Base-by-base conservation (phyloP, 2,113 vertebrate species). In the Brienomyrus brachyistius region DNA sequence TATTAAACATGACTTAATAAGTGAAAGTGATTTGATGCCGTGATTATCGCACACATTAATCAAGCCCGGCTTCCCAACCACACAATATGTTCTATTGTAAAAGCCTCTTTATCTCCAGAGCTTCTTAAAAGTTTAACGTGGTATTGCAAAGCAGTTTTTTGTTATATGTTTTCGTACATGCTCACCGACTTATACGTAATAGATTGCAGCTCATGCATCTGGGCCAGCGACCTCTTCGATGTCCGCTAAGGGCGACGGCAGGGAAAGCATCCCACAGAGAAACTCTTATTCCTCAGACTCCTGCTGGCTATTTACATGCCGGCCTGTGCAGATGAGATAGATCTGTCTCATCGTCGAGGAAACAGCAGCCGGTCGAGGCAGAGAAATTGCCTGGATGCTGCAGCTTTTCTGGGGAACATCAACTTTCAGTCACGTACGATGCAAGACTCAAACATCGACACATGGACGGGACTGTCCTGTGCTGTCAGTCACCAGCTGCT, bases 1-100 rank as follows among this genome's bases (percentile, higher is more conserved):
- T 98, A 99, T 99, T 98, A 99, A 98, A 98, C 97, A 97, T 97
- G 97, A 98, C 97, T 98, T 99, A 99, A 99, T 99, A 99, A 98
- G 97, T 97, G 98, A 98, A 97, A 99, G 98, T 98, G 98, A 98
- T 98, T 98, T 99, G 97, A 98, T 98, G 97, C 92, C 93, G 97
- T 97, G 98, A 98, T 99, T 97, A 99, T 99, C 97, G 93, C 94
- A 95, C 86, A 95, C 97, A 98, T 99, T 98, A 98, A 99, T 99
- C 97, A 98, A 98, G 97, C 96, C 95, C 95, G 93, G 97, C 97
- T 98, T 98, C 97, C 97, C 97, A 96, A 97, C 93, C 90, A 94
- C 92, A 95, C 97, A 98, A 98, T 97, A 97, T 97, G 97, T 95
- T 97, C 96, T 94, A 93, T 92, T 94, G 96, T 95, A 97, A 96